These are phyloP conservation scores for Cervus canadensis DNA, from an alignment of 2,113 vertebrate species.

Conservation along the genomic window DNA sequence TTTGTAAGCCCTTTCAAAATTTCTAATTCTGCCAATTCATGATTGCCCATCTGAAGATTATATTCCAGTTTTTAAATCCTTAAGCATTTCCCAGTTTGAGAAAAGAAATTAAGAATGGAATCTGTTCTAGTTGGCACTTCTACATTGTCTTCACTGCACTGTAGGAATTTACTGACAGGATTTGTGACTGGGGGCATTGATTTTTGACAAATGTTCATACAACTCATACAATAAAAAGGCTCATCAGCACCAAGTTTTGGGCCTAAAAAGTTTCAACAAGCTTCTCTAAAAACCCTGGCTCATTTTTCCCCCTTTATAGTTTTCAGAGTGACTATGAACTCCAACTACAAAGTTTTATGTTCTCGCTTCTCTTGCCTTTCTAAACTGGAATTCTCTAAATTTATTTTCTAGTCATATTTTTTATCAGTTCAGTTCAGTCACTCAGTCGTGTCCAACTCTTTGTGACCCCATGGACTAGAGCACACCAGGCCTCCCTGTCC, in stretches of 20 bases:
- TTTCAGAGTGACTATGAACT: not conserved
- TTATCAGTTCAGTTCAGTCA: not conserved
- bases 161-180: not conserved
- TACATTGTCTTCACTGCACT: not conserved
- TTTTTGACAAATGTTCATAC: not conserved
- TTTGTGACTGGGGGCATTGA: not conserved
- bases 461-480: not conserved
- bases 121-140: conserved; percentile 18
- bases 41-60: conserved; percentile 3
- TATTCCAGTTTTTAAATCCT: conserved; percentile 29
- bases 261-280: not conserved
- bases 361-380: not conserved
- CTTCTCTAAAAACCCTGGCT: not conserved
- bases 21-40: conserved; percentile 17
- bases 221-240: not conserved
- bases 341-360: not conserved
- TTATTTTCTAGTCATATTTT: not conserved
- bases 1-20: conserved; percentile 17
- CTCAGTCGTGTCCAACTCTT: not conserved
- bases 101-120: conserved; percentile 35
- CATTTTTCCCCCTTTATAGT: not conserved
- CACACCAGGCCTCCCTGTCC: not conserved
- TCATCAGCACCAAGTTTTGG: not conserved
- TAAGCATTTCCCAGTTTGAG: not conserved
- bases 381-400: not conserved